Evolutionary conservation across 92 coral and sea anemone species (phyloP).

Genomic region (Diadumene lineata): DNA sequence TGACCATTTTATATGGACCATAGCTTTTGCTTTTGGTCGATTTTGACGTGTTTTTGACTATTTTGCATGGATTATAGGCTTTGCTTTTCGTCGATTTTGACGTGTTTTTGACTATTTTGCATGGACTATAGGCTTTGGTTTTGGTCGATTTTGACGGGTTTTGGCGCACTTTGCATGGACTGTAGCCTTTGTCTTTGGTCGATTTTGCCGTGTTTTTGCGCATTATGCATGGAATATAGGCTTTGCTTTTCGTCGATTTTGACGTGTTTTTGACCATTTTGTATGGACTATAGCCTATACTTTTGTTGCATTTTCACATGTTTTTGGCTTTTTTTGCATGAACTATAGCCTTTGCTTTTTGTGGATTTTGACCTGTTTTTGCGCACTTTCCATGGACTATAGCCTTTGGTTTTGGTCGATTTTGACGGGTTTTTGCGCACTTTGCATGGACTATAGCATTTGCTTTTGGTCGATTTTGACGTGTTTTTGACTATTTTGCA

Average conservation of each 20-base stretch:
- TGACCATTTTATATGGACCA: not conserved
- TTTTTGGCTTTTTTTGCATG: not conserved
- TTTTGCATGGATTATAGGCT: not conserved
- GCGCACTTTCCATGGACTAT: not conserved
- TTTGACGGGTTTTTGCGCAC: not conserved
- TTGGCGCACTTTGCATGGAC: not conserved
- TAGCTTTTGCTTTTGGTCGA: not conserved
- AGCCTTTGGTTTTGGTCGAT: not conserved
- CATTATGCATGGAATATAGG: not conserved
- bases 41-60: not conserved
- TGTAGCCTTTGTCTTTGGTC: not conserved
- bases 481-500: not conserved
- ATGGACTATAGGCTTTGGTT: not conserved
- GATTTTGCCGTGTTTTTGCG: not conserved
- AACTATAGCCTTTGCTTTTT: not conserved
- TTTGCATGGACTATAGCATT: not conserved
- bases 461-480: not conserved
- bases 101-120: not conserved
- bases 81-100: not conserved
- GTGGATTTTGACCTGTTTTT: not conserved
- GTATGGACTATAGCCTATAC: not conserved
- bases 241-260: not conserved
- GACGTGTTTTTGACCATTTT: not conserved
- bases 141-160: not conserved
- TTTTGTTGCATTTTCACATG: not conserved